phyloP scores from a whole-genome alignment of 2,888 invertebrate species.

The Lasius fuliginosus region DNA sequence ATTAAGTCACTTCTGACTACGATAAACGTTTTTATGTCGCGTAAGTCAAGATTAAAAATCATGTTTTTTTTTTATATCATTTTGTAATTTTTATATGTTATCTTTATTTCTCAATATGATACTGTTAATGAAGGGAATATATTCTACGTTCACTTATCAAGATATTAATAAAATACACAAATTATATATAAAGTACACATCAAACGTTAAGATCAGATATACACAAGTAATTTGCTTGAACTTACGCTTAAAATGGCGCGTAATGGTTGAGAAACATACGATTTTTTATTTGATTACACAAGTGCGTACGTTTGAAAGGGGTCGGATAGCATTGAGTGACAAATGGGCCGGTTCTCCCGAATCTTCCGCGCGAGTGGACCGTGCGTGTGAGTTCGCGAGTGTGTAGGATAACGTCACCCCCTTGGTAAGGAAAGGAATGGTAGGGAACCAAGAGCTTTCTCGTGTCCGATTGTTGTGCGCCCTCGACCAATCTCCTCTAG shows the following conservation, averaged over 20 bases:
- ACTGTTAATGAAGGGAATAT: neutral
- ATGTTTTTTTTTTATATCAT: slow-evolving; percentile 52
- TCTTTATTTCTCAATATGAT: neutral
- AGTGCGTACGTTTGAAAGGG: slow-evolving; percentile 36
- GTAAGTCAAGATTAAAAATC: slow-evolving; percentile 67
- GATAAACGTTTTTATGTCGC: slow-evolving; percentile 70
- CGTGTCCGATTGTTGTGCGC: slow-evolving; percentile 81
- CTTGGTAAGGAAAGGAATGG: slow-evolving; percentile 65
- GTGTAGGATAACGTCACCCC: slow-evolving; percentile 56
- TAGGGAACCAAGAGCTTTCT: slow-evolving; percentile 84
- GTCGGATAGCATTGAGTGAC: slow-evolving; percentile 54
- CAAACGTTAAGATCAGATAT: neutral
- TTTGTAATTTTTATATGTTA: slow-evolving; percentile 46
- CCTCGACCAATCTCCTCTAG: slow-evolving; percentile 79
- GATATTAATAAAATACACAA: neutral
- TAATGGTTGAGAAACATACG: slow-evolving; percentile 48
- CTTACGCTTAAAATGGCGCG: slow-evolving; percentile 1
- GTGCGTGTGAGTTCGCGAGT: slow-evolving; percentile 20
- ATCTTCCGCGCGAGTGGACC: slow-evolving; percentile 48
- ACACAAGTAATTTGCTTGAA: neutral
- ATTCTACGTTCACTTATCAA: neutral
- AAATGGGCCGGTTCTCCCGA: slow-evolving; percentile 67
- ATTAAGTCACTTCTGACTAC: slow-evolving; percentile 75
- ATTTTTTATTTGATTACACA: slow-evolving; percentile 64
- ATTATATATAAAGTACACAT: neutral